Conservation (phyloP, 2,888 invertebrate species). For the Drosophila eohydei region DNA sequence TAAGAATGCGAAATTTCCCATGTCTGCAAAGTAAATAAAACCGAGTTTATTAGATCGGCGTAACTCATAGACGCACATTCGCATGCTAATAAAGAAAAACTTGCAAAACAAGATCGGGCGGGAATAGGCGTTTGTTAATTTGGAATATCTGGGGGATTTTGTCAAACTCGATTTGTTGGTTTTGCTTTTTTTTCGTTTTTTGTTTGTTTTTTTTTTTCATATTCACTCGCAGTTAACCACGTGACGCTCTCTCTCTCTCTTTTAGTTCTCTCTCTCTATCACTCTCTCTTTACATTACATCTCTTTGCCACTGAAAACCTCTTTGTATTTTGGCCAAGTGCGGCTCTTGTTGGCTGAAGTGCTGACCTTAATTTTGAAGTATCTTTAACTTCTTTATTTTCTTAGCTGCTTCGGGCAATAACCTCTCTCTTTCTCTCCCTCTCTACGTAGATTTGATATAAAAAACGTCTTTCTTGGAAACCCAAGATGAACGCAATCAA, state of each 20-base stretch:
- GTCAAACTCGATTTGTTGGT: slow-evolving; percentile 40
- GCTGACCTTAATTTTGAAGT: slow-evolving; percentile 48
- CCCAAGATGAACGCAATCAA: not conserved
- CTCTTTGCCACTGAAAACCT: slow-evolving; percentile 30
- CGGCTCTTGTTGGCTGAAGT: slow-evolving; percentile 24
- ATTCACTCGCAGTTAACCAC: slow-evolving; percentile 12
- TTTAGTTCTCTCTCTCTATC: not conserved
- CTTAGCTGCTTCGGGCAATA: slow-evolving; percentile 34
- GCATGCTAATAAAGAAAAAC: slow-evolving; percentile 50
- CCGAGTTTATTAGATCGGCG: not conserved
- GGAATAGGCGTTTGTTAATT: slow-evolving; percentile 24
- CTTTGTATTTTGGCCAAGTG: slow-evolving; percentile 47
- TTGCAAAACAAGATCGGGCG: slow-evolving; percentile 52
- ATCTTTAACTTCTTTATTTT: slow-evolving; percentile 10
- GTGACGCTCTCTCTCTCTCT: not conserved
- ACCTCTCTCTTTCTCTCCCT: slow-evolving; percentile 21
- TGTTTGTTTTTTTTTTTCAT: slow-evolving; percentile 12
- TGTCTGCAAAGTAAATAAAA: not conserved
- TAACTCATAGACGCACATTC: slow-evolving; percentile 6
- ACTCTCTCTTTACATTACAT: not conserved
- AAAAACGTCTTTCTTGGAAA: slow-evolving; percentile 6
- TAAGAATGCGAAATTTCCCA: not conserved
- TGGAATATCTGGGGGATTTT: slow-evolving; percentile 50
- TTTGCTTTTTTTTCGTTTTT: not conserved
- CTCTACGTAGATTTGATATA: not conserved